phyloP scores from a whole-genome alignment of 2,888 invertebrate genomes.

The Lottia scabra region DNA sequence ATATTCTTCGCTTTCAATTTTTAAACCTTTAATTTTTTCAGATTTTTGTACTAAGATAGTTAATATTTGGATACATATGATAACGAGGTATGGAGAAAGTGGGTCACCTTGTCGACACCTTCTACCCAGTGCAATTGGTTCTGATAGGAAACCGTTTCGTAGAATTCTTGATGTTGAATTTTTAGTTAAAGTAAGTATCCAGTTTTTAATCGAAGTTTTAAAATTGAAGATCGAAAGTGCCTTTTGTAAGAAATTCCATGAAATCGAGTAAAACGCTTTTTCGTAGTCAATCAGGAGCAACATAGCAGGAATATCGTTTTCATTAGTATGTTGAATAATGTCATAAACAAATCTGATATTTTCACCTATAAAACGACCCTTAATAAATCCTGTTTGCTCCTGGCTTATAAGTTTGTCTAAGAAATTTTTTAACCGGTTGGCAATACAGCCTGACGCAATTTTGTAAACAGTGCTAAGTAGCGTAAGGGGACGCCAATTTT shows the following conservation, averaged over 20 bases:
- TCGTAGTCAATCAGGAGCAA: constrained; percentile 7
- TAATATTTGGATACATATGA: constrained; percentile 16
- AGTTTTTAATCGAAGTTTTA: background rate
- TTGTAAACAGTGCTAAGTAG: constrained; percentile 22
- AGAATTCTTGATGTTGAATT: background rate
- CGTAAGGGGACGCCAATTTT: constrained; percentile 23
- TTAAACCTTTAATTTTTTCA: constrained; percentile 10
- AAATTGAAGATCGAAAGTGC: constrained; percentile 8
- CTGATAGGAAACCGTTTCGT: background rate
- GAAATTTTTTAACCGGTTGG: background rate
- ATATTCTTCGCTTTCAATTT: constrained; percentile 1
- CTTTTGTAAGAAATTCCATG: constrained; percentile 10
- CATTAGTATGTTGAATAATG: constrained; percentile 7
- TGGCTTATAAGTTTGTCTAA: too few species aligned
- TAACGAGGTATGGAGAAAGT: constrained; percentile 8
- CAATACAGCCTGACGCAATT: constrained; percentile 4
- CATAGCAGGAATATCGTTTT: background rate
- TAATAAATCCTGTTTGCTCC: constrained; percentile 14
- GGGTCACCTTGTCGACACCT: constrained; percentile 13
- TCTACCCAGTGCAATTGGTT: too few species aligned
- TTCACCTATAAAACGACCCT: constrained; percentile 8
- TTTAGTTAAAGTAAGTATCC: background rate
- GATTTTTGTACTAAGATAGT: constrained; percentile 1
- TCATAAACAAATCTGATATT: constrained; percentile 9
- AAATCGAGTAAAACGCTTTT: constrained; percentile 13